A percentile compares a stretch with the other conserved stretches of the same genome.
Evolutionary conservation across 2,888 invertebrate genomes (phyloP).

Genomic region (Scaptomyza cyrtandrae): DNA sequence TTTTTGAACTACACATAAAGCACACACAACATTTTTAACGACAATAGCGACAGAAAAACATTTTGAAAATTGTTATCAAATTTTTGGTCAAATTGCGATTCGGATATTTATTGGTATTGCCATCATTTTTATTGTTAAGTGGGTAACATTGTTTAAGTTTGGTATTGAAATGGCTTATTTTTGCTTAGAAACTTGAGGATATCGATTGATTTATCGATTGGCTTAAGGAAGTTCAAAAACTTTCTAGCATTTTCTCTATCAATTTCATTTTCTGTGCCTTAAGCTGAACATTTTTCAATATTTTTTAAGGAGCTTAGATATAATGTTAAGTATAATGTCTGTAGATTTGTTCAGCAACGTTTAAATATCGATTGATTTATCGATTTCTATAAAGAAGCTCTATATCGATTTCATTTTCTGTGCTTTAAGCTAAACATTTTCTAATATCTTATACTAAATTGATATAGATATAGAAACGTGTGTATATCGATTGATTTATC

Average conservation of each 20-base stretch:
- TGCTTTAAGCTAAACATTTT: too few species aligned
- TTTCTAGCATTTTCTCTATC: not conserved
- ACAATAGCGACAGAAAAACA: not conserved
- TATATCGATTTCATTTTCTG: too few species aligned
- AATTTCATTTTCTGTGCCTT: not conserved
- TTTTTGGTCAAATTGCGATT: conserved; percentile 6
- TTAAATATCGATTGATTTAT: too few species aligned
- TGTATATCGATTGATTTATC: too few species aligned
- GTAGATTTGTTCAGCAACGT: too few species aligned
- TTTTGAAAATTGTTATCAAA: not conserved
- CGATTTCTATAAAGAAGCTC: too few species aligned
- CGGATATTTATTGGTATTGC: not conserved
- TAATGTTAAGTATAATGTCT: too few species aligned
- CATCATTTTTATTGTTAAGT: not conserved
- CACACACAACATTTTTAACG: not conserved
- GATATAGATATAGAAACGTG: too few species aligned
- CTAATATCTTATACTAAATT: too few species aligned
- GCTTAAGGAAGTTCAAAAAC: too few species aligned
- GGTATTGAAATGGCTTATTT: not conserved
- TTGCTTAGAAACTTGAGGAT: too few species aligned
- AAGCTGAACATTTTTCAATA: conserved; percentile 14
- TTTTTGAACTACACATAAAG: conserved; percentile 4
- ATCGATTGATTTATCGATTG: too few species aligned
- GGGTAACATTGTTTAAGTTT: not conserved
- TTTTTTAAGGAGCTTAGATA: not conserved